A percentile compares a stretch with the other conserved stretches of the same genome.
Conservation (phyloP, 1,140 invertebrate genomes). For the Drosophila asahinai region DNA sequence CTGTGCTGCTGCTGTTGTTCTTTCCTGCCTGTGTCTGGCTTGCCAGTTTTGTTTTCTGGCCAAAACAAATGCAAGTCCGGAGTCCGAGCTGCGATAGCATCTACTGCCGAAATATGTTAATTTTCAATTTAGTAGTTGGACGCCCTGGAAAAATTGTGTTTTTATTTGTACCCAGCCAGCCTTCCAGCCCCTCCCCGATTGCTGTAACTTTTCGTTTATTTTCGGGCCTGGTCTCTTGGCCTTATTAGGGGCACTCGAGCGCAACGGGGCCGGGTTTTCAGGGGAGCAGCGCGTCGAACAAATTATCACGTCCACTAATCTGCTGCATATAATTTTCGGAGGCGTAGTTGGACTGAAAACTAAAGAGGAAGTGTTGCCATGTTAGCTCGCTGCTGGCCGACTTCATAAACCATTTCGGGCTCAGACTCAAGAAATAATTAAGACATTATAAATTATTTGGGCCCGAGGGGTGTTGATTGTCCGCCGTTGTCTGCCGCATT, state of each 20-base stretch:
- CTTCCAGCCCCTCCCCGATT: conserved; percentile 4
- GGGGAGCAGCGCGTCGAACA: conserved; percentile 54
- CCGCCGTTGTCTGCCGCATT: conserved; percentile 23
- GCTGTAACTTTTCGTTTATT: conserved; percentile 62
- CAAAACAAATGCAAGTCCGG: conserved; percentile 69
- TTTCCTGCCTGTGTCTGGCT: conserved; percentile 14
- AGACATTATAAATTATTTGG: conserved; percentile 83
- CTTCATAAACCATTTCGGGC: conserved; percentile 72
- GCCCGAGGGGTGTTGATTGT: conserved; percentile 61
- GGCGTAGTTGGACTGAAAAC: conserved; percentile 27
- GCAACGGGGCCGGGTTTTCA: conserved; percentile 45
- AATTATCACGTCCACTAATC: conserved; percentile 81
- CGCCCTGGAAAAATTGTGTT: conserved; percentile 54
- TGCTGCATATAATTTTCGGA: conserved; percentile 78
- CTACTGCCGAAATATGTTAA: conserved; percentile 83
- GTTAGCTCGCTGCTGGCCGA: conserved; percentile 54
- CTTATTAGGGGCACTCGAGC: conserved; percentile 68
- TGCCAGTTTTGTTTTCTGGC: conserved; percentile 28
- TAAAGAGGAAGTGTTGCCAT: conserved; percentile 75
- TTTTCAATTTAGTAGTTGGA: conserved; percentile 81
- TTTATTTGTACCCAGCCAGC: conserved; percentile 28
- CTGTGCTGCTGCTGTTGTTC: conserved; percentile 12
- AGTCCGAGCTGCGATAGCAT: conserved; percentile 63
- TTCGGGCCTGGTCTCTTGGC: conserved; percentile 47
- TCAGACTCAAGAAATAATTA: conserved; percentile 70